phyloP scores from a whole-genome alignment of 2,113 vertebrate species.

The Centropus unirufus region DNA sequence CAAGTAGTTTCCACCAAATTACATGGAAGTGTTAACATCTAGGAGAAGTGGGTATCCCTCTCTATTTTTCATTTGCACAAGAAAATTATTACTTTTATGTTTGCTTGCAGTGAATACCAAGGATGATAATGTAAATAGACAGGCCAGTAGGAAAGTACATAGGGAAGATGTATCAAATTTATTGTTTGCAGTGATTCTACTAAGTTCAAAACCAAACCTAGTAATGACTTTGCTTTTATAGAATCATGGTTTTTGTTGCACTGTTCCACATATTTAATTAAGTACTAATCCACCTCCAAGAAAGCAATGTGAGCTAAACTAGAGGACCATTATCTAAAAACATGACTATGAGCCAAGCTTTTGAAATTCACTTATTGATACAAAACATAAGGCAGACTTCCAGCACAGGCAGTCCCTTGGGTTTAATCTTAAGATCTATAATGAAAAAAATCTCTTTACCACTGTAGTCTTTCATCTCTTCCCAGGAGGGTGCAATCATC shows the following conservation, averaged over 20 bases:
- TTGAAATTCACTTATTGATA: conserved; percentile 7
- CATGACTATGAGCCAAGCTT: background rate
- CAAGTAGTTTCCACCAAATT: background rate
- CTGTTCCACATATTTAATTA: conserved; percentile 67
- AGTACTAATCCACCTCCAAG: conserved; percentile 15
- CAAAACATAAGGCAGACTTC: conserved; percentile 2
- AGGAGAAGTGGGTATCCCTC: background rate
- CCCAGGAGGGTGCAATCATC: conserved; percentile 55
- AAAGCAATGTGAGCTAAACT: background rate
- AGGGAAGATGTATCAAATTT: conserved; percentile 22
- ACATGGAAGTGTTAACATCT: background rate
- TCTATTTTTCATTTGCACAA: background rate
- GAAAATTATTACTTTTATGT: background rate
- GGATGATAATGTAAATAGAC: background rate
- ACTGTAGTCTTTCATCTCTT: conserved; percentile 54
- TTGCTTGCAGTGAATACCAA: background rate
- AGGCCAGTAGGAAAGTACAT: background rate
- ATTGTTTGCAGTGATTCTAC: conserved; percentile 43
- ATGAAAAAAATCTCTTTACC: conserved; percentile 24
- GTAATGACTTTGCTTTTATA: conserved; percentile 65
- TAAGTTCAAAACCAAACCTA: conserved; percentile 43
- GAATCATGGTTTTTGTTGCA: conserved; percentile 48
- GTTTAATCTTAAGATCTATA: conserved; percentile 45
- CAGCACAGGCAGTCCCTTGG: background rate
- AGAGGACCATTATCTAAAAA: conserved; percentile 16